These are phyloP conservation scores for Halictus ligatus DNA, from an alignment of 2,888 invertebrate species.

Conservation along the genomic window DNA sequence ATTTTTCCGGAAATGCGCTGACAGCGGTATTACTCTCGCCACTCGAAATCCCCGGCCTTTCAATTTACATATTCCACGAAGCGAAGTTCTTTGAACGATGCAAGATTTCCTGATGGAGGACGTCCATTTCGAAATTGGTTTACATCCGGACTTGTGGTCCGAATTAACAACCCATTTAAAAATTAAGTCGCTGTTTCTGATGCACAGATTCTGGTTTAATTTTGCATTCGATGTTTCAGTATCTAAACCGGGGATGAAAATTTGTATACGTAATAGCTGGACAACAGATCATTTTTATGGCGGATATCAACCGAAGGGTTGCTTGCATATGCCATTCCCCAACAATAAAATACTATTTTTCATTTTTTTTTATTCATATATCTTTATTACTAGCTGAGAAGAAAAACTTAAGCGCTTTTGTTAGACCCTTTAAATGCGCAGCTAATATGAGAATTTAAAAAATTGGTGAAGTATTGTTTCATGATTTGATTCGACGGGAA, in stretches of 20 bases:
- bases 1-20: neutral
- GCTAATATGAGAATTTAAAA: too few relatives aligned
- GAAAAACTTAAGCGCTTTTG: too few relatives aligned
- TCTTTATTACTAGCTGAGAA: too few relatives aligned
- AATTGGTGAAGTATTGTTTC: too few relatives aligned
- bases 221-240: neutral
- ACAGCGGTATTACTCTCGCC: conserved; percentile 5
- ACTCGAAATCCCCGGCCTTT: neutral
- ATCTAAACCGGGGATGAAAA: too few relatives aligned
- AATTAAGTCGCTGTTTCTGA: neutral
- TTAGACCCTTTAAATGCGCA: too few relatives aligned
- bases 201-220: neutral
- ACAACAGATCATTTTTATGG: too few relatives aligned
- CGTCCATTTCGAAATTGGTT: neutral
- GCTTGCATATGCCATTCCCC: too few relatives aligned
- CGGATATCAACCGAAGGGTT: too few relatives aligned
- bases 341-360: too few relatives aligned
- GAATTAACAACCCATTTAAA: neutral
- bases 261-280: too few relatives aligned
- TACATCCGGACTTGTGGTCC: neutral
- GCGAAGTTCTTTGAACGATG: neutral
- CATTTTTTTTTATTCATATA: too few relatives aligned
- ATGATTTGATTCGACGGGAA: neutral
- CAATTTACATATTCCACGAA: conserved; percentile 2
- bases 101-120: neutral